phyloP scores from a whole-genome alignment of 2,113 vertebrate species.

The Cyprinus carpio region DNA sequence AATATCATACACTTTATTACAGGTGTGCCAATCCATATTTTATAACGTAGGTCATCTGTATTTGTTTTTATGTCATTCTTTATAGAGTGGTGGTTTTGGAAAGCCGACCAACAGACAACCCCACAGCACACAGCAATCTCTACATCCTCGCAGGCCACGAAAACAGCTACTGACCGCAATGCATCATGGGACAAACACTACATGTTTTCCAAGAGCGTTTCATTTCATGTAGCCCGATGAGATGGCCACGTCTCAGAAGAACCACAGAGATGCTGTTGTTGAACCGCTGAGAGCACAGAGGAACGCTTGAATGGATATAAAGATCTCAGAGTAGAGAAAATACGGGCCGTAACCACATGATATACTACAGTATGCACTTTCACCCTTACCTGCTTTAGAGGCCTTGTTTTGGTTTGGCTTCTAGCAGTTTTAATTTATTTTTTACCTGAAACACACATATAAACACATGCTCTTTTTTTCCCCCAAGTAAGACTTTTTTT shows the following conservation, averaged over 20 bases:
- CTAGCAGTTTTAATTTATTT: slow-evolving; percentile 31
- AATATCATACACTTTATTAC: background rate
- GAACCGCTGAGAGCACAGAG: background rate
- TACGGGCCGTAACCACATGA: background rate
- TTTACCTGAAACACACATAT: background rate
- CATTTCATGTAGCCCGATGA: background rate
- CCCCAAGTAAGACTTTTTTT: no score
- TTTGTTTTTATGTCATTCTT: slow-evolving; percentile 47
- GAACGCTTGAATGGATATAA: slow-evolving; percentile 7
- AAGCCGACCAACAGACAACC: slow-evolving; percentile 95
- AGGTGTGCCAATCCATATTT: background rate
- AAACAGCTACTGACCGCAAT: slow-evolving; percentile 92
- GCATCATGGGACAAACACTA: slow-evolving; percentile 19
- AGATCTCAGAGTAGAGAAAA: background rate
- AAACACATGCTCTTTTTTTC: background rate
- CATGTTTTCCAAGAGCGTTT: background rate
- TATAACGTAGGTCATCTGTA: background rate
- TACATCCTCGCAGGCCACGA: slow-evolving; percentile 98
- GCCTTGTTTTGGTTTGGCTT: background rate
- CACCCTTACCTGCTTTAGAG: slow-evolving; percentile 12
- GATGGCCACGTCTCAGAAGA: background rate
- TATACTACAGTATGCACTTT: slow-evolving; percentile 41
- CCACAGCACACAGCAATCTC: slow-evolving; percentile 95
- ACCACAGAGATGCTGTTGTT: background rate
- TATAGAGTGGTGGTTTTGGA: slow-evolving; percentile 96